A percentile compares a stretch with the other conserved stretches of the same genome.
Conservation (phyloP, 2,888 invertebrate species). For the Eulithis prunata region DNA sequence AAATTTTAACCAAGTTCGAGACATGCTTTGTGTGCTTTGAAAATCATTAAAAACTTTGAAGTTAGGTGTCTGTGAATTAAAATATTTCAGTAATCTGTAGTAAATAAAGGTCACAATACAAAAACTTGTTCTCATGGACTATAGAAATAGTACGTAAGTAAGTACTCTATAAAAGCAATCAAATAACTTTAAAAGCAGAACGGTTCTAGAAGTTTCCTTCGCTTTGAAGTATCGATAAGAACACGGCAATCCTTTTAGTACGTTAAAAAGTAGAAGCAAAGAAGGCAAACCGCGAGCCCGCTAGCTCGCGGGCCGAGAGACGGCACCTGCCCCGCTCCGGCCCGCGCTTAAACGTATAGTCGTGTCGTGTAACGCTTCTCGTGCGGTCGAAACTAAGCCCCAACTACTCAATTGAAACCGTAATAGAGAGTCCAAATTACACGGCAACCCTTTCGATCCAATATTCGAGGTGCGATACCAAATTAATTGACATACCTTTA, state of each 20-base stretch:
- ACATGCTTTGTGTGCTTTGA: neutral
- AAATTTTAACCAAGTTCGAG: neutral
- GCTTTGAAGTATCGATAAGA: constrained; percentile 68
- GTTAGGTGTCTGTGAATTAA: neutral
- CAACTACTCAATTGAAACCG: constrained; percentile 82
- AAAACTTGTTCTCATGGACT: too few relatives aligned
- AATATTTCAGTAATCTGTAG: too few relatives aligned
- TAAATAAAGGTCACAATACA: too few relatives aligned
- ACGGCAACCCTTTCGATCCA: constrained; percentile 76
- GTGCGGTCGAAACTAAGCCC: constrained; percentile 74
- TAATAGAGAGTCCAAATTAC: constrained; percentile 75
- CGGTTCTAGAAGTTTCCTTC: constrained; percentile 50
- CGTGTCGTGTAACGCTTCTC: constrained; percentile 77
- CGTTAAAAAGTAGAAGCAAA: constrained; percentile 67
- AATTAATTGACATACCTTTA: constrained; percentile 64
- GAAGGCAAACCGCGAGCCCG: constrained; percentile 67
- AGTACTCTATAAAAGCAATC: constrained; percentile 29
- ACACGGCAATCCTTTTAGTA: constrained; percentile 83
- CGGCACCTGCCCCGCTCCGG: constrained; percentile 47
- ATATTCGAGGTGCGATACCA: constrained; percentile 64
- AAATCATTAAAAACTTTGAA: neutral
- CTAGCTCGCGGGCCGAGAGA: constrained; percentile 43
- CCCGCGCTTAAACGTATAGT: constrained; percentile 75
- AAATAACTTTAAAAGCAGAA: constrained; percentile 38
- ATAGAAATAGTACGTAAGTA: neutral